Evolutionary conservation across 2,888 invertebrate genomes (phyloP).

Genomic region (Drosophila stalkeri): DNA sequence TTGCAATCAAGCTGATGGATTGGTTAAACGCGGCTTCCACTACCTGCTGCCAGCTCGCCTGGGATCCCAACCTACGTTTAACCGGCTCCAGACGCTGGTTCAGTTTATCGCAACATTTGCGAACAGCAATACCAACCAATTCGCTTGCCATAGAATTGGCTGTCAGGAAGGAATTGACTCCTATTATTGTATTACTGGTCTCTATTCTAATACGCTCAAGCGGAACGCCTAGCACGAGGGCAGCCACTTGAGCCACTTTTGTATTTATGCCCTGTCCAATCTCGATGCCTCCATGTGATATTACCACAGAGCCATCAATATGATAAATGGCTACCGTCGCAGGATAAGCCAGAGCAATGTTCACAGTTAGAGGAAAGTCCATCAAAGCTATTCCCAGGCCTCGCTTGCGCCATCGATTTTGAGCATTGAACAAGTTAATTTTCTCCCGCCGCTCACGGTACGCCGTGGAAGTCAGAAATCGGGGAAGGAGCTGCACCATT

Average conservation of each 20-base stretch:
- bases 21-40: constrained; percentile 54
- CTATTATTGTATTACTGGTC: constrained; percentile 84
- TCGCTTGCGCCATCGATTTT: constrained; percentile 93
- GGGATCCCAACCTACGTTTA: constrained; percentile 83
- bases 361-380: constrained; percentile 82
- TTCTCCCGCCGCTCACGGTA: constrained; percentile 87
- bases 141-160: constrained; percentile 90
- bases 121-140: constrained; percentile 86
- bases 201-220: constrained; percentile 54
- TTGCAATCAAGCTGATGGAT: constrained; percentile 87
- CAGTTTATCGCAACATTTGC: constrained; percentile 88
- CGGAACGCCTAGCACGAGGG: constrained; percentile 88
- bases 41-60: constrained; percentile 86
- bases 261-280: constrained; percentile 91
- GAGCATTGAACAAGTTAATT: constrained; percentile 88
- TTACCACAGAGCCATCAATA: constrained; percentile 89
- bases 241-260: constrained; percentile 91
- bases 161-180: constrained; percentile 85
- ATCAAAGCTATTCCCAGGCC: constrained; percentile 89
- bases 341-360: constrained; percentile 85
- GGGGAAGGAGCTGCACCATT: constrained; percentile 85
- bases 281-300: constrained; percentile 91
- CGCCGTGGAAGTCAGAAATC: constrained; percentile 86
- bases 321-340: constrained; percentile 89
- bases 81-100: constrained; percentile 87